Evolutionary conservation across 2,797 vertebrate species (phyloP), one percentile per base, ranked within the genome.

Genomic region (Coregonus ussuriensis): DNA sequence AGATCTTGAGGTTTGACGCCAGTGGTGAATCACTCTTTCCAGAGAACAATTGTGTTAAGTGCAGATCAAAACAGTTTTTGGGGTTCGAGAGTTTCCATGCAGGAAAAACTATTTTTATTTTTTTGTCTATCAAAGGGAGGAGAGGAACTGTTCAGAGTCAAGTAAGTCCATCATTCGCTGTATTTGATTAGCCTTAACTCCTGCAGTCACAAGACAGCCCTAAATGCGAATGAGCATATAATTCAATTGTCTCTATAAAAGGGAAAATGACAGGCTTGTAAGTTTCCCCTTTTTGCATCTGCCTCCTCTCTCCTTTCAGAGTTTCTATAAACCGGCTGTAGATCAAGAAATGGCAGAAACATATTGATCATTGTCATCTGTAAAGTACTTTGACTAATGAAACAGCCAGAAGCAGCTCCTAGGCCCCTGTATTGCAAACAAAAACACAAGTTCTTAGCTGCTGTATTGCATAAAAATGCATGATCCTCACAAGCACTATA

Each of bases 1-100:
- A 87, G 81, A 86, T 79, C 77, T 72, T 77, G 33, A 25, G 16
- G 73, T 85, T 84, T 78, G 29, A 47, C 68, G 78, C 72, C 80
- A 82, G 69, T 51, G 63, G 79, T 63, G 59, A 88, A 81, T 88
- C 85, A 85, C 84, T 82, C 87, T 88, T 91, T 91, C 89, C 89
- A 87, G 74, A 81, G 81, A 80, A 83, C 85, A 82, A 79, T 79
- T 80, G 16, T 35, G 35, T 56, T 65, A 15, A 82, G 74, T 1
- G 76, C 81, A 47, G 25, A 71, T 70, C 16, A 74, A 71, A 83
- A 85, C 72, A 78, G 67, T 75, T 74, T 0, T 63, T 79, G 63
- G 56, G 63, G 71, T 82, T 82, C 65, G 33, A n/a, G 35, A 85
- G 76, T 89, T 92, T 90, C 89, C 89, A 88, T 59, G 74, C 29